Conservation (phyloP, 2,888 invertebrate genomes). For the Ophraella communa region DNA sequence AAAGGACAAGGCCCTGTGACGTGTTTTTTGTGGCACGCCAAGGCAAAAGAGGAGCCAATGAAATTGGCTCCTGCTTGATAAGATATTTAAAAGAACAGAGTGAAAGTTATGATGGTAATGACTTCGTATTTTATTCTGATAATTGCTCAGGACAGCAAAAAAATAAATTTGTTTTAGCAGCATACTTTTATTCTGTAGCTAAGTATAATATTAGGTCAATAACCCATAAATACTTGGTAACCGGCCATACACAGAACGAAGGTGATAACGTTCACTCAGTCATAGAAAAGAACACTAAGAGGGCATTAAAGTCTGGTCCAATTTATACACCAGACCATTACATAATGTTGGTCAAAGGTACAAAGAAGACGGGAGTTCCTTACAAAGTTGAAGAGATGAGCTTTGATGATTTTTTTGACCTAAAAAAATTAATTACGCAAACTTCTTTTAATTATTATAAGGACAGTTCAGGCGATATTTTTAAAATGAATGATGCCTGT, state of each 20-base stretch:
- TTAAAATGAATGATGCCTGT: not conserved
- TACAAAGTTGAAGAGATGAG: constrained; percentile 15
- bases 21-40: constrained; percentile 51
- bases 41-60: constrained; percentile 49
- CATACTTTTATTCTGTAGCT: too few relatives aligned
- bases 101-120: constrained; percentile 13
- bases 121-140: too few relatives aligned
- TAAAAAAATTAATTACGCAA: constrained; percentile 15
- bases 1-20: constrained; percentile 31
- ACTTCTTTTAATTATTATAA: constrained; percentile 22
- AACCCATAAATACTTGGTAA: too few relatives aligned
- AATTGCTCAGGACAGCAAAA: too few relatives aligned
- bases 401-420: constrained; percentile 20
- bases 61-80: constrained; percentile 50
- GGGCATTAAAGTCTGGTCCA: too few relatives aligned
- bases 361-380: constrained; percentile 15
- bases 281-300: too few relatives aligned
- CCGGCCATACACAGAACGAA: too few relatives aligned
- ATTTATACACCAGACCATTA: too few relatives aligned
- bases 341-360: constrained; percentile 2
- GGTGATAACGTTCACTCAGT: too few relatives aligned
- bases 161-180: too few relatives aligned
- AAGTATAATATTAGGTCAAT: too few relatives aligned
- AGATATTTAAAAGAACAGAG: constrained; percentile 42
- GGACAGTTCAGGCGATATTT: constrained; percentile 7